A percentile compares a stretch with the other conserved stretches of the same genome.
Conservation (phyloP, 2,888 invertebrate genomes). For the Melieria omissa region DNA sequence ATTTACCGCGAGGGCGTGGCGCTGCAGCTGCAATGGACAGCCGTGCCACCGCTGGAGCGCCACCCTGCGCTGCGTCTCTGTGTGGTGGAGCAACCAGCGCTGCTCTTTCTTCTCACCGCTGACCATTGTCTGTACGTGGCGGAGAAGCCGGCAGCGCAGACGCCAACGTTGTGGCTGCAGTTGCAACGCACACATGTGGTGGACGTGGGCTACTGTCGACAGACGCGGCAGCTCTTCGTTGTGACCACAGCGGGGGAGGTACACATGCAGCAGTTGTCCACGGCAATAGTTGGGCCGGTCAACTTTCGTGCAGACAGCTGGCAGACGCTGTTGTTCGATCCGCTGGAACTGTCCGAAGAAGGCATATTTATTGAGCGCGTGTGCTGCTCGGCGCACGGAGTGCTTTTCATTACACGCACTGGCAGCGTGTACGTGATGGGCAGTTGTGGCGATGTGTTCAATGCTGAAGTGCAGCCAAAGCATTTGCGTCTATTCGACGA, state of each 20-base stretch:
- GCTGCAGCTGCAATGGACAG: conserved; percentile 50
- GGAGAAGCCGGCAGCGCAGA: neutral
- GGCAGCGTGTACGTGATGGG: conserved; percentile 63
- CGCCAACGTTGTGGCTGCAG: conserved; percentile 44
- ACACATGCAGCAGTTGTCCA: conserved; percentile 39
- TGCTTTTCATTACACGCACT: conserved; percentile 57
- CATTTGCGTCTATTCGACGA: conserved; percentile 60
- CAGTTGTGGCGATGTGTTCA: conserved; percentile 63
- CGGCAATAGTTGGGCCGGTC: neutral
- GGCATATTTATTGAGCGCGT: conserved; percentile 58
- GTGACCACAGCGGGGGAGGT: conserved; percentile 48
- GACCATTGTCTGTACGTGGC: conserved; percentile 52
- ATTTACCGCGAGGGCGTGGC: conserved; percentile 48
- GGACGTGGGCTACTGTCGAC: conserved; percentile 56
- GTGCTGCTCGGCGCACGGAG: conserved; percentile 62
- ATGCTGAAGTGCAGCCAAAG: conserved; percentile 59
- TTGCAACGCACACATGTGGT: conserved; percentile 49
- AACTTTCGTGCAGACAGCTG: conserved; percentile 48
- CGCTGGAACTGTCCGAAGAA: conserved; percentile 59
- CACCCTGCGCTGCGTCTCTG: conserved; percentile 53
- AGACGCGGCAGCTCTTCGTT: conserved; percentile 50
- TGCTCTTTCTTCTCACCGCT: conserved; percentile 52
- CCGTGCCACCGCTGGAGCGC: neutral
- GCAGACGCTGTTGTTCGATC: conserved; percentile 60
- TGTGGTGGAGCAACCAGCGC: conserved; percentile 32